These are phyloP conservation scores for Brachirus orientalis DNA, from an alignment of 2,113 vertebrate species.

Conservation along the genomic window DNA sequence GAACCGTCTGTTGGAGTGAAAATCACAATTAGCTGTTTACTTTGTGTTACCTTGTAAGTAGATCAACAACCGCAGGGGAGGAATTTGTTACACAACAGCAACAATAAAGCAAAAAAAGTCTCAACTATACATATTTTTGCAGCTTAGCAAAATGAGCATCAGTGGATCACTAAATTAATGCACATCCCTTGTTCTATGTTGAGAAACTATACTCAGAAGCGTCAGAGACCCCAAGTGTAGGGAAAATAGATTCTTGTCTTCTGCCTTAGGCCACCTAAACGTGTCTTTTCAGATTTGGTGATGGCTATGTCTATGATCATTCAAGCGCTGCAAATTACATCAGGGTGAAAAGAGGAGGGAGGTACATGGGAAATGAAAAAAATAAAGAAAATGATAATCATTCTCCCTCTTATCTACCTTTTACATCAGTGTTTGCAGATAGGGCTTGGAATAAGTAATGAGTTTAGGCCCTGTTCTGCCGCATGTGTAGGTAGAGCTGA, in stretches of 20 bases:
- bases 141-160: conserved; percentile 62
- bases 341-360: conserved; percentile 78
- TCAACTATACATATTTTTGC: conserved; percentile 60
- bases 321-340: conserved; percentile 80
- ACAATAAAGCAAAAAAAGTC: conserved; percentile 33
- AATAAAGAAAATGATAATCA: conserved; percentile 76
- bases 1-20: conserved; percentile 25
- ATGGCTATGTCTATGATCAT: conserved; percentile 78
- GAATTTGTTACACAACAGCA: conserved; percentile 62
- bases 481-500: conserved; percentile 35
- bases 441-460: conserved; percentile 69
- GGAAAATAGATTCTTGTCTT: conserved; percentile 80
- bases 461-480: conserved; percentile 40
- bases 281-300: conserved; percentile 79
- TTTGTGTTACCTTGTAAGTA: conserved; percentile 67
- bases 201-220: conserved; percentile 46
- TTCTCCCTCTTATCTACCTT: conserved; percentile 75
- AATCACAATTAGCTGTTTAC: conserved; percentile 66
- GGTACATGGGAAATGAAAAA: conserved; percentile 72
- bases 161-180: conserved; percentile 57
- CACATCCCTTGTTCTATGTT: conserved; percentile 52
- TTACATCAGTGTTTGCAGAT: conserved; percentile 71
- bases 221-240: conserved; percentile 65
- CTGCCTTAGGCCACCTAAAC: conserved; percentile 72
- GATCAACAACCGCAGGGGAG: conserved; percentile 71